phyloP scores from a whole-genome alignment of 2,888 invertebrate genomes.

The Orgyia antiqua region DNA sequence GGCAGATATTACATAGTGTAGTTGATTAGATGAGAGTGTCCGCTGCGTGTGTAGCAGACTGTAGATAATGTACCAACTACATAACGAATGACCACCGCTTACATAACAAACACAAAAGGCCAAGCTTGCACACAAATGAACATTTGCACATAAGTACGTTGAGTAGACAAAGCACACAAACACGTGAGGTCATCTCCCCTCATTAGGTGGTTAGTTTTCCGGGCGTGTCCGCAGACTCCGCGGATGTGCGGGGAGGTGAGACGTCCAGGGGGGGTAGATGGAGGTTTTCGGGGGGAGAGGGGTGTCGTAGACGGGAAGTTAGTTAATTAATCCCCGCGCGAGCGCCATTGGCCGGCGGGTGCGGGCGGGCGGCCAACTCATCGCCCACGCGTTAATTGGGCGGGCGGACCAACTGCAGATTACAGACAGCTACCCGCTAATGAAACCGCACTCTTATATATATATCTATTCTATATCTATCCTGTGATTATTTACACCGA shows the following conservation, averaged over 20 bases:
- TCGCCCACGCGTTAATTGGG: slow-evolving; percentile 77
- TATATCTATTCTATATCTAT: too few relatives aligned
- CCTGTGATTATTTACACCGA: too few relatives aligned
- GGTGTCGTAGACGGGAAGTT: slow-evolving; percentile 62
- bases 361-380: slow-evolving; percentile 62
- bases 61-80: slow-evolving; percentile 38
- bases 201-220: slow-evolving; percentile 79
- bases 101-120: slow-evolving; percentile 63
- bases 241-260: slow-evolving; percentile 44
- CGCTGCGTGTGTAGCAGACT: slow-evolving; percentile 19
- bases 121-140: slow-evolving; percentile 61
- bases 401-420: slow-evolving; percentile 56
- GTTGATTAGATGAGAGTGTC: slow-evolving; percentile 24
- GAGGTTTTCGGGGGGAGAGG: slow-evolving; percentile 27
- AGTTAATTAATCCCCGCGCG: slow-evolving; percentile 77
- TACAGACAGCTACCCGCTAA: slow-evolving; percentile 57
- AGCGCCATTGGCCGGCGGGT: slow-evolving; percentile 71
- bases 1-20: slow-evolving; percentile 23
- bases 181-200: slow-evolving; percentile 78
- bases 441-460: slow-evolving; percentile 39
- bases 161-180: slow-evolving; percentile 74
- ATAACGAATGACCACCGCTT: slow-evolving; percentile 36
- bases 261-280: slow-evolving; percentile 27
- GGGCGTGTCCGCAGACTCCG: slow-evolving; percentile 77
- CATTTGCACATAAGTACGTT: slow-evolving; percentile 54